These are phyloP conservation scores for Cepaea hortensis DNA, from an alignment of 2,888 invertebrate genomes.

Conservation along the genomic window DNA sequence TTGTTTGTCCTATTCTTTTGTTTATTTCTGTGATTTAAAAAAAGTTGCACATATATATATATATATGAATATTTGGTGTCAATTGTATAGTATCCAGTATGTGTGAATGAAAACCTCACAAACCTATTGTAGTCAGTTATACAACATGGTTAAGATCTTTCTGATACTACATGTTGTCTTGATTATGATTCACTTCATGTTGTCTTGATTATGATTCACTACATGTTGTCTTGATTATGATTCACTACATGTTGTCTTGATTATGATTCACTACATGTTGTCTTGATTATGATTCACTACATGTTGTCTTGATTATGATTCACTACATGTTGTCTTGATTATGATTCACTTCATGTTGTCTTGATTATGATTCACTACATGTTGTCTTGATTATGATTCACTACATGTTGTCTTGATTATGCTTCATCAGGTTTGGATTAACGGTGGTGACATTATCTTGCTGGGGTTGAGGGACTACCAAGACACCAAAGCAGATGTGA, in stretches of 20 bases:
- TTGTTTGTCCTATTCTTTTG: too few species aligned
- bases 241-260: too few species aligned
- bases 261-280: too few species aligned
- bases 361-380: background rate
- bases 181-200: background rate
- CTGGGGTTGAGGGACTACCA: slow-evolving; percentile 97
- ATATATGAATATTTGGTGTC: too few species aligned
- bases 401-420: background rate
- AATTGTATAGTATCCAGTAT: too few species aligned
- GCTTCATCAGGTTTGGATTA: slow-evolving; percentile 90
- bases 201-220: background rate
- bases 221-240: background rate
- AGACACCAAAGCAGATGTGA: slow-evolving; percentile 93
- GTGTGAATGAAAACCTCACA: too few species aligned
- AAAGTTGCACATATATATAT: too few species aligned
- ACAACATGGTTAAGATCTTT: background rate
- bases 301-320: background rate
- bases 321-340: too few species aligned
- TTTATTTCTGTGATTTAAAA: too few species aligned
- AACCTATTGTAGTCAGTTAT: background rate
- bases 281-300: background rate
- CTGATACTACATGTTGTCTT: background rate
- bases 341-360: too few species aligned
- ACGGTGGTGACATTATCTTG: slow-evolving; percentile 98
- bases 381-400: background rate